Conservation (phyloP, 2,888 invertebrate genomes). For the Scaptomyza tumidula region DNA sequence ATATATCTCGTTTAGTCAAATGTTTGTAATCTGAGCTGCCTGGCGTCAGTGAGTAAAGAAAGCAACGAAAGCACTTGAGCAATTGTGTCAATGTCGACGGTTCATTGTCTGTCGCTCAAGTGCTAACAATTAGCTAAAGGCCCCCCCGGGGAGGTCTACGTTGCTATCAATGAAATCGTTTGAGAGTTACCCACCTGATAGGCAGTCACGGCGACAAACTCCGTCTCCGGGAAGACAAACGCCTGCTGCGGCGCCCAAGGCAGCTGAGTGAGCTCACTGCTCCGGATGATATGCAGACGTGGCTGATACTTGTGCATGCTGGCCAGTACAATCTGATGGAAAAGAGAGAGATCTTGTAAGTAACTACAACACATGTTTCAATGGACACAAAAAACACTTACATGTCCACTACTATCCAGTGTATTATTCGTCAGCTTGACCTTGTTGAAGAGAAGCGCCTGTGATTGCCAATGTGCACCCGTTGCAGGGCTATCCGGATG, state of each 20-base stretch:
- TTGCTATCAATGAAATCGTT: slow-evolving; percentile 21
- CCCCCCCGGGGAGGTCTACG: slow-evolving; percentile 34
- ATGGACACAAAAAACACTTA: slow-evolving; percentile 85
- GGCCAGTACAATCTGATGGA: slow-evolving; percentile 91
- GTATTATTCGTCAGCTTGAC: slow-evolving; percentile 95
- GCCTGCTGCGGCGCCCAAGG: slow-evolving; percentile 89
- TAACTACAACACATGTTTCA: slow-evolving; percentile 6
- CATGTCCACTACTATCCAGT: slow-evolving; percentile 91
- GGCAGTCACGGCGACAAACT: slow-evolving; percentile 98
- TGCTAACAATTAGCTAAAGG: slow-evolving; percentile 53
- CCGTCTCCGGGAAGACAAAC: slow-evolving; percentile 91
- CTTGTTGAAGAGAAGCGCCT: slow-evolving; percentile 91
- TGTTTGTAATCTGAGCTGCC: slow-evolving; percentile 52
- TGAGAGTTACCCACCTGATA: slow-evolving; percentile 90
- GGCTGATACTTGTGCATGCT: slow-evolving; percentile 99
- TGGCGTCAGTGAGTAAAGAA: slow-evolving; percentile 54
- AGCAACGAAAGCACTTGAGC: slow-evolving; percentile 56
- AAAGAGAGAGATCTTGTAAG: slow-evolving; percentile 24
- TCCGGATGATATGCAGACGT: slow-evolving; percentile 92
- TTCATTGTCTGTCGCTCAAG: slow-evolving; percentile 51
- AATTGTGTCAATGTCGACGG: slow-evolving; percentile 27
- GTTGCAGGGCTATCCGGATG: slow-evolving; percentile 95
- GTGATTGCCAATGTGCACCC: slow-evolving; percentile 94
- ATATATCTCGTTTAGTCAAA: slow-evolving; percentile 28
- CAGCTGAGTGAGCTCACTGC: slow-evolving; percentile 89